Conservation (phyloP, 2,797 vertebrate genomes). For the Xenops minutus region DNA sequence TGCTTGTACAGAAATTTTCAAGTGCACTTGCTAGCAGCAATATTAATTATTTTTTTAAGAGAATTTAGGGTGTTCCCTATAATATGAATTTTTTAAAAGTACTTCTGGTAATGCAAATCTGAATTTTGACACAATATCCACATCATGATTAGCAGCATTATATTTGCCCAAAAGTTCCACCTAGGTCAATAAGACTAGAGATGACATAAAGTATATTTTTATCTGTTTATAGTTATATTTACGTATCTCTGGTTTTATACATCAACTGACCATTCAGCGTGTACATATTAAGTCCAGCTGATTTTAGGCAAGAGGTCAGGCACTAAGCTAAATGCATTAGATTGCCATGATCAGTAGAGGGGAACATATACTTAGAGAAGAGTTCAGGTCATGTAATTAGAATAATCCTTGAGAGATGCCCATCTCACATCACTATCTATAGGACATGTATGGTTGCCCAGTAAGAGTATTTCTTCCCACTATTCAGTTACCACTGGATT, state of each 20-base stretch:
- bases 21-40: background rate
- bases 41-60: background rate
- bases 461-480: background rate
- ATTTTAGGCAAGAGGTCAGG: background rate
- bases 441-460: background rate
- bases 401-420: background rate
- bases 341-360: rapidly evolving
- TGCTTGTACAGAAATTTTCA: background rate
- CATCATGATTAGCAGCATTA: background rate
- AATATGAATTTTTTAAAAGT: background rate
- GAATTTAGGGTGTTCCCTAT: background rate
- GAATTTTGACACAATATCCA: background rate
- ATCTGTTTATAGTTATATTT: background rate
- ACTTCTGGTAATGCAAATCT: background rate
- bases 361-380: background rate
- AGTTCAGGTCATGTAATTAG: background rate
- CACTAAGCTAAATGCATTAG: background rate
- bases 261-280: background rate
- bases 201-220: background rate
- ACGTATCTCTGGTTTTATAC: background rate
- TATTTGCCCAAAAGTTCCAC: background rate
- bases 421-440: background rate
- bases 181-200: background rate
- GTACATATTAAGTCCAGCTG: background rate
- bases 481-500: background rate